These are phyloP conservation scores for Odontesthes bonariensis DNA, from an alignment of 2,113 vertebrate genomes.

Conservation along the genomic window DNA sequence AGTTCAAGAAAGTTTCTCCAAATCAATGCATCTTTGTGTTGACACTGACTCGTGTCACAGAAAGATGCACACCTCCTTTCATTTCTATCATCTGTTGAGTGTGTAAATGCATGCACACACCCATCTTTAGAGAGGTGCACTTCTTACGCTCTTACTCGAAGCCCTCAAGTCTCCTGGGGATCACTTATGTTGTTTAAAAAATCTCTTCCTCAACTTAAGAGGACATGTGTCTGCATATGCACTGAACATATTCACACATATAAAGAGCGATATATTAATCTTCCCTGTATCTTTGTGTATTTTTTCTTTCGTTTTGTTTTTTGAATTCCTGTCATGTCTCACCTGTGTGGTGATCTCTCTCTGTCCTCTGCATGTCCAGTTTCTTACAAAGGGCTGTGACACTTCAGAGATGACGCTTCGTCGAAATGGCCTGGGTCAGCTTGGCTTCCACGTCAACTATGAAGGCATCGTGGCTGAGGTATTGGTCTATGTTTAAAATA, in stretches of 20 bases:
- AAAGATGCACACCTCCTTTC: conserved; percentile 26
- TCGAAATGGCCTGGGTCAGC: conserved; percentile 95
- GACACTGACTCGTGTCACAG: conserved; percentile 12
- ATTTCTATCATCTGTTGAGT: conserved; percentile 15
- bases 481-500: conserved; percentile 1
- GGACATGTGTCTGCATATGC: not conserved
- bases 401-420: conserved; percentile 97
- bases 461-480: conserved; percentile 98
- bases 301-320: not conserved
- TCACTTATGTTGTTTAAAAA: conserved; percentile 9
- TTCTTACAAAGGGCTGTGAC: conserved; percentile 95
- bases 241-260: not conserved
- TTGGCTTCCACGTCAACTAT: conserved; percentile 98
- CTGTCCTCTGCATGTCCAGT: conserved; percentile 71
- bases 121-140: not conserved
- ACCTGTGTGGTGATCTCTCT: not conserved
- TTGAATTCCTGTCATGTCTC: not conserved
- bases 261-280: not conserved
- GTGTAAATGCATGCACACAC: not conserved
- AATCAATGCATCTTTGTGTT: conserved; percentile 9
- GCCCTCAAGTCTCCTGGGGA: not conserved
- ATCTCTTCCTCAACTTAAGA: not conserved
- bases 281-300: not conserved
- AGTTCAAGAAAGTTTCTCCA: conserved; percentile 19
- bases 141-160: conserved; percentile 22